Base-by-base conservation (phyloP, 2,113 vertebrate species). In the Sporophila hypoxantha region DNA sequence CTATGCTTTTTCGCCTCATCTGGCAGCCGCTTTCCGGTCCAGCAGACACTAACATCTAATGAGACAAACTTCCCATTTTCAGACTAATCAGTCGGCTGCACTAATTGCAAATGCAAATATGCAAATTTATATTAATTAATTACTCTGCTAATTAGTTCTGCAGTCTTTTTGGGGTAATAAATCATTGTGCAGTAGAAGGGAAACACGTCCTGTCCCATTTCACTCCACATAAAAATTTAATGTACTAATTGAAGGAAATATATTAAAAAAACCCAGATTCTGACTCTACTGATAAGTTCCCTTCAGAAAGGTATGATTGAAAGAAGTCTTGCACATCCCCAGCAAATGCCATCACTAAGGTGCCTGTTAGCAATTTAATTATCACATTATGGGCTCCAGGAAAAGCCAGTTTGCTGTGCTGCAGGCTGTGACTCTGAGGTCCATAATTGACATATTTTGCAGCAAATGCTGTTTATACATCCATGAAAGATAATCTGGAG, bases 51-150 rank as follows among this genome's bases (percentile, higher is more conserved):
- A 97, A 97, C 97, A 98, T 98, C 97, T 98, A 98, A 99, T 99
- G 98, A 99, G 98, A 99, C 98, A 99, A 99, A 99, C 99, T 99
- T 99, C 98, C 98, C 98, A 99, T 99, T 99, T 98, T 99, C 98
- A 99, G 98, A 99, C 98, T 99, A 99, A 99, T 99, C 99, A 99
- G 98, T 99, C 97, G 97, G 98, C 98, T 99, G 98, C 98, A 98
- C 99, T 99, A 99, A 99, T 99, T 99, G 99, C 98, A 99, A 99
- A 99, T 99, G 98, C 99, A 99, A 99, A 99, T 99, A 99, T 99
- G 99, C 98, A 99, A 99, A 99, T 99, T 98, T 98, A 98, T 99
- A 99, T 99, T 99, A 99, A 99, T 99, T 99, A 99, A 99, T 99
- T 99, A 99, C 98, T 99, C 97, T 98, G 98, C 98, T 99, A 99